These are phyloP conservation scores for Corythornis madagascariensis DNA, from an alignment of 2,113 vertebrate species.

Conservation along the genomic window DNA sequence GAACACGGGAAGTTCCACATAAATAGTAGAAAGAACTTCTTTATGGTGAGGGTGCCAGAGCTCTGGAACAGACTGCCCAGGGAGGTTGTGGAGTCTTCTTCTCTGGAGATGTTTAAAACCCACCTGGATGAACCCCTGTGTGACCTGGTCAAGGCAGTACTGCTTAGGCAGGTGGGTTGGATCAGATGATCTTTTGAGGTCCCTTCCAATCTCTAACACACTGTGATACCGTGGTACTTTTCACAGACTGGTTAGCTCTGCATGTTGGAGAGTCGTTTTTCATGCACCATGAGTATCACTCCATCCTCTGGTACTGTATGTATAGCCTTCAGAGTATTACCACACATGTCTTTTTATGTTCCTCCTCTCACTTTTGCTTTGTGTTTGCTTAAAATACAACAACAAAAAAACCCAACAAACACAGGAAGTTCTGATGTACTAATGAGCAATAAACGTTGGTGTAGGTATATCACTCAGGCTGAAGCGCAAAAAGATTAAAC, in stretches of 20 bases:
- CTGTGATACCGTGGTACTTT: background rate
- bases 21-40: no score
- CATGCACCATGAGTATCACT: rapidly evolving
- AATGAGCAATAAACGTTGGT: background rate
- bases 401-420: background rate
- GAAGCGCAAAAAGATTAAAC: background rate
- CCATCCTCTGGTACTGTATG: background rate
- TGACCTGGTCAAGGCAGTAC: no score
- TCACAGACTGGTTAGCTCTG: background rate
- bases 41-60: no score
- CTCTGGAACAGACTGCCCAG: no score
- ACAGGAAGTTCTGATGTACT: background rate
- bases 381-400: background rate
- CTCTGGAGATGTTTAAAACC: no score
- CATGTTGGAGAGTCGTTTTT: background rate
- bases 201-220: no score
- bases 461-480: background rate
- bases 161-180: no score
- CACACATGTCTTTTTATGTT: background rate
- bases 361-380: background rate
- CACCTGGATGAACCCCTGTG: no score
- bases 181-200: no score
- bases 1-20: no score
- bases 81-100: no score
- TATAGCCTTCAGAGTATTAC: background rate